Evolutionary conservation across 2,888 invertebrate genomes (phyloP).

Genomic region (Dugesia japonica): DNA sequence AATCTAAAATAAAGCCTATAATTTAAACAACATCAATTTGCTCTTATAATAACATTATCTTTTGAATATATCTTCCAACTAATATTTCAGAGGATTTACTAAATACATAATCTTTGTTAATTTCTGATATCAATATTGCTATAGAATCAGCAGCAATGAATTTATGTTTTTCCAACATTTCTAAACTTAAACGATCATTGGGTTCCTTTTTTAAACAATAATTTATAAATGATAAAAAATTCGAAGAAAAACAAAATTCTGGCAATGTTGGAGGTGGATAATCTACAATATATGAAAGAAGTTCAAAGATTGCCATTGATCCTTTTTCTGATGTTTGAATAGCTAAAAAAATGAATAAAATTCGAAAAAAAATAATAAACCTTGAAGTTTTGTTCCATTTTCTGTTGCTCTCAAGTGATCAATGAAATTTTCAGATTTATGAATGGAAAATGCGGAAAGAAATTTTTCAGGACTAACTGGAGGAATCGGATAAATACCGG

Average conservation of each 20-base stretch:
- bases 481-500: slow-evolving; percentile 73
- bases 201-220: slow-evolving; percentile 9
- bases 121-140: background rate
- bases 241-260: slow-evolving; percentile 3
- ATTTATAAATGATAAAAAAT: background rate
- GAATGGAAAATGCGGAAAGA: background rate
- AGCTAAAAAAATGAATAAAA: too few species aligned
- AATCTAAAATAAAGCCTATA: too few species aligned
- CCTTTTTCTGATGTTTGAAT: slow-evolving; percentile 1
- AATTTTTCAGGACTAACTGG: background rate
- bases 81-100: background rate
- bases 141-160: slow-evolving; percentile 12
- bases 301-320: slow-evolving; percentile 24
- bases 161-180: background rate
- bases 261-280: slow-evolving; percentile 25
- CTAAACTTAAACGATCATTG: slow-evolving; percentile 20
- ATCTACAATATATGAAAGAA: slow-evolving; percentile 25
- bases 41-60: background rate
- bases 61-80: background rate
- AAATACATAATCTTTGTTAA: background rate
- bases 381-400: background rate
- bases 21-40: too few species aligned
- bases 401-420: background rate
- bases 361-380: background rate
- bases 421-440: background rate